Evolutionary conservation across 2,113 vertebrate species (phyloP), one percentile per base, ranked within the genome.

Genomic region (Holacanthus passer): DNA sequence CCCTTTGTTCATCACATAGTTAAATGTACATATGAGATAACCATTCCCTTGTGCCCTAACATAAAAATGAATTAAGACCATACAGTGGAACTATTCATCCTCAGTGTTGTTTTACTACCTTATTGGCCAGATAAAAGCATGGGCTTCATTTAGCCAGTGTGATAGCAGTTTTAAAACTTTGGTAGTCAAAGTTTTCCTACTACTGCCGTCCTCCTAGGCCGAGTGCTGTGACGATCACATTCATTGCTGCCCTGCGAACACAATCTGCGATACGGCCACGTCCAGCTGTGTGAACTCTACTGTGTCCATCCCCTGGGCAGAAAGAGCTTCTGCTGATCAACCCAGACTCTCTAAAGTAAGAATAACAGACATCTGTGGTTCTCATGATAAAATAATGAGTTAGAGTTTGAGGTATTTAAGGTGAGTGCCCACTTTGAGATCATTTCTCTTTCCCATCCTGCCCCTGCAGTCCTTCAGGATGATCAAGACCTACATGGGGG

Each of bases 171-270:
- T 39, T 27, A 20, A 52, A 77, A 63, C 66, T 88, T 91, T 91
- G 89, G 9, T 87, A 92, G 87, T 92, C 93, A 93, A 93, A 93
- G 43, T 84, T 39, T 73, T 29, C 3, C 22, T 35, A 55, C 81
- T 82, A 59, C 67, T 64, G 3, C 24, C 48, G 39, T 77, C 60
- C 70, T 63, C 22, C 32, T 47, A 96, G 95, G 96, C 91, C 4
- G 95, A 95, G 81, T 96, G 96, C 87, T 96, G 96, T 59, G 75
- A 58, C 2, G 95, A 96, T 73, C 92, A 94, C 24, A 9, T 75
- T 0, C 95, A 95, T 41, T 96, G 96, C 81, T 96, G 95, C 77
- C 94, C 91, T 0, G 70, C 74, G 0, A 79, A 80, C 13, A 94
- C 90, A 5, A 1, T 81, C 56, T 95, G 94, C 43, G 48, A 84